phyloP scores from a whole-genome alignment of 1,140 invertebrate genomes.

The Halesus radiatus region DNA sequence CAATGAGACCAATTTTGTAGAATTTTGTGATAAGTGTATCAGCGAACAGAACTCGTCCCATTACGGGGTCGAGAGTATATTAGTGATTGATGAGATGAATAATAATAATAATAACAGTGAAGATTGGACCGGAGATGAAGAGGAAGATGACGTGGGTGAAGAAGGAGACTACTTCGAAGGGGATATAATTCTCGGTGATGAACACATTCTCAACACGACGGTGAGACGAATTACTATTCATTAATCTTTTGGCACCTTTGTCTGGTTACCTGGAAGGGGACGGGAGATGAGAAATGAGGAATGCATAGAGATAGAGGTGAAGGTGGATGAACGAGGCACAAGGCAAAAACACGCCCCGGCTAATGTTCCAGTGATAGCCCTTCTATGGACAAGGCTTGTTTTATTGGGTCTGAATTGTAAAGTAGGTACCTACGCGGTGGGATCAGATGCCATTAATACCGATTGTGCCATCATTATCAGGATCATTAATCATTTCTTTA shows the following conservation, averaged over 20 bases:
- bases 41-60: conserved; percentile 37
- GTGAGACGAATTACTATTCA: conserved; percentile 56
- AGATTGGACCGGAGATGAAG: conserved; percentile 43
- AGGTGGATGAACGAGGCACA: not conserved
- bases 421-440: not conserved
- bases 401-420: conserved; percentile 6
- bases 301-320: not conserved
- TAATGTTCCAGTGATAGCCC: not conserved
- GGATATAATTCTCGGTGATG: conserved; percentile 56
- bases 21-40: conserved; percentile 55
- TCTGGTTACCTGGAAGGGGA: conserved; percentile 39
- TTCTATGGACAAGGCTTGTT: conserved; percentile 11
- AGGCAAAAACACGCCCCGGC: not conserved
- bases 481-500: too few species aligned
- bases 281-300: too few species aligned
- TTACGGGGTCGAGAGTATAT: conserved; percentile 44
- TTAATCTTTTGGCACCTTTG: conserved; percentile 57
- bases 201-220: conserved; percentile 51
- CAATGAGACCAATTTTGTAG: conserved; percentile 46
- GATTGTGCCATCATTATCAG: not conserved
- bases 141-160: conserved; percentile 51
- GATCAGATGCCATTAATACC: conserved; percentile 20
- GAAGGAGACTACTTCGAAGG: conserved; percentile 56
- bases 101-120: not conserved
- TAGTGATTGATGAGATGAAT: conserved; percentile 52